Evolutionary conservation across 2,888 invertebrate species (phyloP), one percentile per base, ranked within the genome.

Genomic region (Hyppa rectilinea): DNA sequence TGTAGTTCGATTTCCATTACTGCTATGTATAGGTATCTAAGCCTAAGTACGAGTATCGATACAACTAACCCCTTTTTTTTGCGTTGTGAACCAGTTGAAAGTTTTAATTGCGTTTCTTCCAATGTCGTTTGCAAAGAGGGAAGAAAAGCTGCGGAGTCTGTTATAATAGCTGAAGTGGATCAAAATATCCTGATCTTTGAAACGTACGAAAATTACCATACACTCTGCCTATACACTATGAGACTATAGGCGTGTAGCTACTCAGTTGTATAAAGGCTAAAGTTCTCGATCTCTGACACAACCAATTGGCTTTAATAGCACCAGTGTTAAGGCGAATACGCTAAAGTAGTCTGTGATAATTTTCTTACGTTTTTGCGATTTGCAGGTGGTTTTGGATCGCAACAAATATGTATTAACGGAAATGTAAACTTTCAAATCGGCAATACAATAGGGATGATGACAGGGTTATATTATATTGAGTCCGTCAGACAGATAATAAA

Each of bases 111-210:
- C 1, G 23, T 49, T 49, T 49, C 6, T 20, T 38, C 7, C 26
- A 45, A 36, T 23, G 10, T n/a, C 59, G 5, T 59, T 69, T 59
- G 20, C 69, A 47, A 53, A 38, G 20, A 20, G 14, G 23, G 40
- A 6, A 26, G 34, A 53, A 17, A 12, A 47, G n/a, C 12, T 31
- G 14, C 23, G 10, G 38, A 34, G 9, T 26, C 12, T 23, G 14
- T 59, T 45, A 10, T 23, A 29, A 43, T 70, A 31, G 4, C 50
- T 70, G 52, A 59, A 59, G 43, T 45, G 43, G 52, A 43, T 45
- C n/a, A 47, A 45, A 31, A n/a, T 38, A 14, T 69, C 7, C 17
- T 14, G 10, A 36, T 20, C 10, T 31, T 38, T 17, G 12, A 29
- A 66, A 23, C 29, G 6, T 20, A 23, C 23, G 3, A 14, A 45